Base-by-base conservation (phyloP, 1,140 invertebrate genomes). In the Helicoverpa zea region DNA sequence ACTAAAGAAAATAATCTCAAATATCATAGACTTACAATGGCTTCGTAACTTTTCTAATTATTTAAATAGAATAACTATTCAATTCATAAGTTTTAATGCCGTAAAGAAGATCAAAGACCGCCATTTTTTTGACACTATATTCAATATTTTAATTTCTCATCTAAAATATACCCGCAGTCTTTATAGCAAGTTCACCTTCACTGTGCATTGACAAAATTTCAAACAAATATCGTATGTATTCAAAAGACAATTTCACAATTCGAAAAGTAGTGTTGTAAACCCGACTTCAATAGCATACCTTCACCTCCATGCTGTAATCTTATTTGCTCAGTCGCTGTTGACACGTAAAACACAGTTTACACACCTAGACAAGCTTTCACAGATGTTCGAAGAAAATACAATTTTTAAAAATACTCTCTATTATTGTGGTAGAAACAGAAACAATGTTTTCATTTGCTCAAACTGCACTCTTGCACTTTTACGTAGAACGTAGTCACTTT, bases 361-460 rank as follows among this genome's bases (percentile, higher is more conserved):
- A 68, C 43, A 49, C 10, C 64, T 18, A 68, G n/a, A 49, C 64
- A 68, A 68, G 64, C 43, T 68, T 68, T 51, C 64, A 68, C 43
- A 68, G 64, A 47, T 78, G 63, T 73, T 58, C 74, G 30, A 49
- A 73, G 13, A 73, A 59, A 81, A 75, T 58, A 70, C 47, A 43
- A 58, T n/a, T 68, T 83, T 54, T 74, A 82, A 80, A 77, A 82
- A 81, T 80, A 80, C 77, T 23, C 16, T 75, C 72, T 75, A 76
- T 68, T 58, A 49, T 29, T 75, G 51, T 68, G 75, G 51, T 47
- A 47, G 23, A 59, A 30, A 47, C 61, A 59, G 30, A 30, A 30
- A 75, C 58, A 63, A 59, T 77, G 64, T 77, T 80, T 75, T 81
- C 63, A 66, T 80, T 81, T 63, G 70, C 29, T 70, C 52, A 47